phyloP scores from a whole-genome alignment of 92 coral and sea anemone species.

The Palythoa caribaeorum region DNA sequence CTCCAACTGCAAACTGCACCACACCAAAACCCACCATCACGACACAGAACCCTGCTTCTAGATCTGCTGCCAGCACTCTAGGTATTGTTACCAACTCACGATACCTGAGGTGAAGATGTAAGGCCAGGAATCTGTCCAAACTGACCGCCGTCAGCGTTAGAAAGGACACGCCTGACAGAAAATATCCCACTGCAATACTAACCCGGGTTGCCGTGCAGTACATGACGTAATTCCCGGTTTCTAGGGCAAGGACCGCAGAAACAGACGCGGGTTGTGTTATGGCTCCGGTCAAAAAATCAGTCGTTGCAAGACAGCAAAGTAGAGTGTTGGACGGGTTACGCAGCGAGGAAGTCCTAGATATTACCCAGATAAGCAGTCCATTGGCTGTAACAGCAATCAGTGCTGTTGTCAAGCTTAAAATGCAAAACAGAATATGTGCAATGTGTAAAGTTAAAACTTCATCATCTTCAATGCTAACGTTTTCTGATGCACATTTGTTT shows the following conservation, averaged over 20 bases:
- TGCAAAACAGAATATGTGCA: not conserved
- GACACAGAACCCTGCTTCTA: not conserved
- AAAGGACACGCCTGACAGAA: constrained; percentile 16
- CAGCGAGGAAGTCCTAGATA: constrained; percentile 12
- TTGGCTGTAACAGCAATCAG: constrained; percentile 37
- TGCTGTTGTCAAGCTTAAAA: not conserved
- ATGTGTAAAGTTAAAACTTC: not conserved
- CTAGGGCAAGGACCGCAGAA: not conserved
- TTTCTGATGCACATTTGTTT: not conserved
- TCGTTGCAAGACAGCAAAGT: constrained; percentile 42
- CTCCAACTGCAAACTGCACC: not conserved
- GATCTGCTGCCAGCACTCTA: not conserved
- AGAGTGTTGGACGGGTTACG: constrained; percentile 41
- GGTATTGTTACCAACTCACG: constrained; percentile 21
- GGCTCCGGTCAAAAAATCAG: constrained; percentile 27
- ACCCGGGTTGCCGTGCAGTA: constrained; percentile 20
- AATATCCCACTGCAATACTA: not conserved
- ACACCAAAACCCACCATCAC: not conserved
- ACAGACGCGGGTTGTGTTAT: constrained; percentile 22
- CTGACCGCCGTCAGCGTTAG: constrained; percentile 28
- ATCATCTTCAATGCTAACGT: not conserved
- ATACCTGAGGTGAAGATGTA: constrained; percentile 28
- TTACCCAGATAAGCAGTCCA: constrained; percentile 42
- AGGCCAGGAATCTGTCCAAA: constrained; percentile 18
- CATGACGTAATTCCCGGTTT: constrained; percentile 8